Evolutionary conservation across 2,888 invertebrate genomes (phyloP), one percentile per base, ranked within the genome.

Genomic region (Drosophila lacicola): DNA sequence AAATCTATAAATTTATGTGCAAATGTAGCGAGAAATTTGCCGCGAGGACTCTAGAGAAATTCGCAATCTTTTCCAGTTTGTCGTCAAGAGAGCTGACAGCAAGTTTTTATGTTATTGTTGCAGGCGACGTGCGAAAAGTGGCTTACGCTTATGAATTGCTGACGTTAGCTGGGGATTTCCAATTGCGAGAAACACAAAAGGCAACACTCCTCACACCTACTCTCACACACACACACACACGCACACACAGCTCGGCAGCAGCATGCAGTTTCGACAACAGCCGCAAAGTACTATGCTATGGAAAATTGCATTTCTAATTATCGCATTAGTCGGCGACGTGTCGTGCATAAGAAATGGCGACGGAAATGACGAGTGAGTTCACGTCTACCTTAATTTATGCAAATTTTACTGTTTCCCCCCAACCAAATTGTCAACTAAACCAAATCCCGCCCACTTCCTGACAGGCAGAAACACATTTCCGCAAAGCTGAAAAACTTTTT

Each of bases 241-340:
- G 21, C 44, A 17, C 14, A 19, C 21, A 13, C 53, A 14, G 34
- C 14, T 42, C 29, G 33, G 9, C 51, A 29, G 2, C 65, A 65
- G 36, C 53, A 81, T 83, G 86, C 86, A 83, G 66, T 79, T 82
- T 74, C 73, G 47, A 49, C 70, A 65, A 58, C 74, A 71, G 78
- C 86, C 88, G 78, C 87, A 85, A 88, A 86, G 89, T 85, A 17
- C 17, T 17, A 90, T 90, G 90, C 90, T 87, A 84, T 77, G 85
- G 72, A 90, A 90, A 90, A 90, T 91, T 90, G 90, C 90, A 84
- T 84, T 91, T 90, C 89, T 92, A 91, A 92, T 92, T 91, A 92
- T 92, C 88, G 87, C 90, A 88, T 90, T 91, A 90, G 88, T 82
- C 76, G 62, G 82, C 88, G 61, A 88, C 91, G 89, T 90, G 88